Base-by-base conservation (phyloP, 2,113 vertebrate species). In the Diadophis punctatus region DNA sequence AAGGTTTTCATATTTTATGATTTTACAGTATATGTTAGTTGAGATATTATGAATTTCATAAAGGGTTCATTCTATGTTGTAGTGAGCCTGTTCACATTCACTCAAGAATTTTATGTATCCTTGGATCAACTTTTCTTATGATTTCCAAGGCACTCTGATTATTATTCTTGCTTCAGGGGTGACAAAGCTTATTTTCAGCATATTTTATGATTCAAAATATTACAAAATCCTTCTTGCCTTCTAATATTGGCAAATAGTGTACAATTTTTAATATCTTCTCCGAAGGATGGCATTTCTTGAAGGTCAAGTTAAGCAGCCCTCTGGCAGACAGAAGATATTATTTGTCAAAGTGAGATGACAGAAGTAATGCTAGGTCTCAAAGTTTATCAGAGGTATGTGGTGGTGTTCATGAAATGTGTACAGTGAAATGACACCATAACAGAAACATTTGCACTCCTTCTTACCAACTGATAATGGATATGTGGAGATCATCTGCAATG, bases 321-420 rank as follows among this genome's bases (percentile, higher is more conserved):
- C 52, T 87, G 52, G 89, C 52, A 93, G 85, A 90, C 16, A 34
- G 84, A 88, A 86, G 30, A 91, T 91, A 90, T 93, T 93, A 89
- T 92, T 55, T 51, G 39, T 46, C 88, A 88, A 92, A 93, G 25
- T 49, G 92, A 53, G 80, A 56, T 34, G 86, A 89, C 39, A 89
- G 86, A 89, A 94, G 39, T 34, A 91, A 51, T 90, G 25, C 43
- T 34, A 92, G 74, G 87, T 68, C 43, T 90, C 51, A 93, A 60
- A 86, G 46, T 51, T 94, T 90, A 94, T 88, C 88, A 86, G 30
- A 46, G 49, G 49, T 63, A 89, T 48, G 39, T 68, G 56, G 20
- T 89, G 51, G 27, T 55, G 55, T 92, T 94, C 53, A n/a, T 89
- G 46, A 68, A 63, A n/a, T 91, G 23, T 80, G 53, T 60, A 80